phyloP scores from a whole-genome alignment of 2,888 invertebrate species.

The Apamea sordens region DNA sequence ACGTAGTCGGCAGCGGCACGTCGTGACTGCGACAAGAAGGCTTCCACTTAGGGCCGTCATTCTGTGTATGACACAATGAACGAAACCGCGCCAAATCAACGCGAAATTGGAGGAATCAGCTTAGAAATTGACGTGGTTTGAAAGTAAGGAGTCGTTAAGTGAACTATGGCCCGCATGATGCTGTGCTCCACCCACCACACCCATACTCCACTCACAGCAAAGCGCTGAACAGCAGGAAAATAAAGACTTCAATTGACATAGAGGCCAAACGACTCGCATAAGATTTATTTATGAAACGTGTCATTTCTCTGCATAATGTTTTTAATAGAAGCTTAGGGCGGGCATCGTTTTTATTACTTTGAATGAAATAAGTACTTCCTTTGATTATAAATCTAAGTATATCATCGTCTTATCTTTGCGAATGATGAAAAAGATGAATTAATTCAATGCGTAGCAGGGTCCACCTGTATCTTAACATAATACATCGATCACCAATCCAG shows the following conservation, averaged over 20 bases:
- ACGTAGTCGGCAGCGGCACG: neutral
- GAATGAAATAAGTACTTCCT: neutral
- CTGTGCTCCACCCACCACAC: neutral
- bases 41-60: neutral
- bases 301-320: neutral
- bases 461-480: neutral
- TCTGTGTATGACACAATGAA: neutral
- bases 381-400: conserved; percentile 4
- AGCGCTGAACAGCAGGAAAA: neutral
- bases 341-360: neutral
- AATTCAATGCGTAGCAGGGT: neutral
- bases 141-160: neutral
- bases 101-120: neutral
- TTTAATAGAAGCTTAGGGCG: neutral
- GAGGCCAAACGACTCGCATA: neutral
- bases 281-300: neutral
- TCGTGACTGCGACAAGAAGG: neutral
- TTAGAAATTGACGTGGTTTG: neutral
- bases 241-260: neutral
- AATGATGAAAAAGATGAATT: conserved; percentile 13
- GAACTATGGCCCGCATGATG: neutral
- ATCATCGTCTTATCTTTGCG: neutral
- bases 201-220: neutral
- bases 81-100: neutral
- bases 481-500: neutral